Conservation (phyloP, 2,888 invertebrate species). For the Diplazon laetatorius region DNA sequence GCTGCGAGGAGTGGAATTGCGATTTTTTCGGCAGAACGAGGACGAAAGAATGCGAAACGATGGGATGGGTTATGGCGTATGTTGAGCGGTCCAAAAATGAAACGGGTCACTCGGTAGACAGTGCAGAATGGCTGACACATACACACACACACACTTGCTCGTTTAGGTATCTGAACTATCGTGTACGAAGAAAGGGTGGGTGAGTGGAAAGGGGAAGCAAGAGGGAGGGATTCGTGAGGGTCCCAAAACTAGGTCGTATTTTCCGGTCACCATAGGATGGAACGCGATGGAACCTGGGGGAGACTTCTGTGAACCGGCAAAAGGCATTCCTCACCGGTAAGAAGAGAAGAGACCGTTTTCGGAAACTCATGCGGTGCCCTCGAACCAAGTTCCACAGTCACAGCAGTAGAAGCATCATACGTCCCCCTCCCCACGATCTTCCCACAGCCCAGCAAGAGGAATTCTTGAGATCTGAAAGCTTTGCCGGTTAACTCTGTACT, state of each 20-base stretch:
- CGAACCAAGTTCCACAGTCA: constrained; percentile 51
- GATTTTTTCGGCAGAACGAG: constrained; percentile 68
- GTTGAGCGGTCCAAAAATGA: constrained; percentile 14
- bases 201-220: background rate
- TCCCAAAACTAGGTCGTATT: constrained; percentile 37
- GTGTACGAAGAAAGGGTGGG: background rate
- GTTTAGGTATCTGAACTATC: constrained; percentile 28
- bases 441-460: constrained; percentile 40
- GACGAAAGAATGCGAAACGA: constrained; percentile 69
- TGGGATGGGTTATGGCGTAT: constrained; percentile 64
- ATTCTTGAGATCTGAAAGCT: constrained; percentile 49
- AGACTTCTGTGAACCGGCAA: constrained; percentile 56
- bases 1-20: constrained; percentile 74
- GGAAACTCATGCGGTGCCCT: constrained; percentile 46
- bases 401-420: constrained; percentile 39
- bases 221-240: constrained; percentile 22
- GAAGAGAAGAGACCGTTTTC: constrained; percentile 25
- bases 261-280: constrained; percentile 32
- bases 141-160: constrained; percentile 10
- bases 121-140: constrained; percentile 14
- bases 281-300: constrained; percentile 36
- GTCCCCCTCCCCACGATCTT: too few relatives aligned
- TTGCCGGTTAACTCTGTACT: constrained; percentile 25
- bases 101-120: constrained; percentile 28
- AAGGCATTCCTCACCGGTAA: constrained; percentile 53